Percentiles rank a stretch among this genome's conserved stretches.
These are phyloP conservation scores for Cotesia vestalis DNA, from an alignment of 1,140 invertebrate genomes.

Conservation along the genomic window DNA sequence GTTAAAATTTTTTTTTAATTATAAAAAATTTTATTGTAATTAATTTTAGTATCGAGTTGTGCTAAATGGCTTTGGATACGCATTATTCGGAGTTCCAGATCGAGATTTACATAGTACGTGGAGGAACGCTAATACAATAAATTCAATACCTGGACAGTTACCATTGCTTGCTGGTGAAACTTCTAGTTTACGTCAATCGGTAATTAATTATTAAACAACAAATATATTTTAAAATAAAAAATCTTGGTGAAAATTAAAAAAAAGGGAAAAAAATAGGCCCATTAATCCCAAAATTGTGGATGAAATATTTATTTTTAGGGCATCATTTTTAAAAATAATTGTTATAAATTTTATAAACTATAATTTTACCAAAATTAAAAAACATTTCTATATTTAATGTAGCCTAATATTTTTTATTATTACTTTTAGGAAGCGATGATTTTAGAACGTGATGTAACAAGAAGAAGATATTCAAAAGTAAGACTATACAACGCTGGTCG, in stretches of 20 bases:
- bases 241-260: no score
- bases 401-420: slow-evolving; percentile 16
- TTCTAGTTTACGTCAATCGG: slow-evolving; percentile 56
- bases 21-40: background rate
- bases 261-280: no score
- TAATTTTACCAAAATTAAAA: no score
- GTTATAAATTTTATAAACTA: no score
- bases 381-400: no score
- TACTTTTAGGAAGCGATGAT: slow-evolving; percentile 69
- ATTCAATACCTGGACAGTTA: slow-evolving; percentile 65
- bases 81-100: slow-evolving; percentile 77
- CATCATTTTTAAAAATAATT: no score
- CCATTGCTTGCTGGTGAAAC: slow-evolving; percentile 63
- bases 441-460: slow-evolving; percentile 73
- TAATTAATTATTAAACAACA: slow-evolving; percentile 25
- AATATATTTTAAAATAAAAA: no score
- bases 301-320: no score
- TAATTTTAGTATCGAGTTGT: slow-evolving; percentile 77
- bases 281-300: no score
- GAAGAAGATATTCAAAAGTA: slow-evolving; percentile 74
- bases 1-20: no score
- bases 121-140: slow-evolving; percentile 71
- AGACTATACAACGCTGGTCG: slow-evolving; percentile 76
- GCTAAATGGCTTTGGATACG: slow-evolving; percentile 80
- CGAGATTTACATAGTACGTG: slow-evolving; percentile 77